Conservation (phyloP, 1,140 invertebrate species). For the Apocrypta bakeri region DNA sequence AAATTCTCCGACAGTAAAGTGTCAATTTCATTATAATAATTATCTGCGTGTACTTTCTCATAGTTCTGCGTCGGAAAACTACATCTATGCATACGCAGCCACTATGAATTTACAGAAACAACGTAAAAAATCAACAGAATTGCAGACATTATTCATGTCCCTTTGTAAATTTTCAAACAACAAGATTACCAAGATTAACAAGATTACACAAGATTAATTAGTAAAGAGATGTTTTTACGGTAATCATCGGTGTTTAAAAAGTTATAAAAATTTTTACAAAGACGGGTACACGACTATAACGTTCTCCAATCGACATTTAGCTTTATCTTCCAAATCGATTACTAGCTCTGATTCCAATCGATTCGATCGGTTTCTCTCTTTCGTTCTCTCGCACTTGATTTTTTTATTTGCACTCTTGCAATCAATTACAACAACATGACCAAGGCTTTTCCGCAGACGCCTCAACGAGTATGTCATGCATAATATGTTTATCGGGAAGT, state of each 20-base stretch:
- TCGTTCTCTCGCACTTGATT: not conserved
- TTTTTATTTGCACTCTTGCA: not conserved
- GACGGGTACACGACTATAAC: constrained; percentile 3
- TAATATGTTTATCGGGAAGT: constrained; percentile 39
- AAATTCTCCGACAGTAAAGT: too few relatives aligned
- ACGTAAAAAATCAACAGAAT: constrained; percentile 37
- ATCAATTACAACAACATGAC: constrained; percentile 23
- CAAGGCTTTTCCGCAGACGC: constrained; percentile 31
- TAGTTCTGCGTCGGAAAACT: constrained; percentile 18
- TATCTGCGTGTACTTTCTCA: constrained; percentile 9
- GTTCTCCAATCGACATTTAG: not conserved
- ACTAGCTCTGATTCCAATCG: constrained; percentile 29
- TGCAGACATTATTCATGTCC: constrained; percentile 6
- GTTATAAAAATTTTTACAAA: not conserved
- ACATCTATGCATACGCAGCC: constrained; percentile 11
- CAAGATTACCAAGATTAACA: not conserved
- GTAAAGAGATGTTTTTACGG: too few relatives aligned
- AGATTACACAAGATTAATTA: too few relatives aligned
- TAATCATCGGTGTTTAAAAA: not conserved
- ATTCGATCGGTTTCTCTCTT: not conserved
- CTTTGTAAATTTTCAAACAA: not conserved
- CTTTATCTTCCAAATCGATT: constrained; percentile 18
- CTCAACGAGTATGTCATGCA: constrained; percentile 31
- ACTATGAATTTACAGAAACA: constrained; percentile 27
- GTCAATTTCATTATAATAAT: not conserved